Conservation (phyloP, 2,113 vertebrate genomes). For the Empidonax traillii region DNA sequence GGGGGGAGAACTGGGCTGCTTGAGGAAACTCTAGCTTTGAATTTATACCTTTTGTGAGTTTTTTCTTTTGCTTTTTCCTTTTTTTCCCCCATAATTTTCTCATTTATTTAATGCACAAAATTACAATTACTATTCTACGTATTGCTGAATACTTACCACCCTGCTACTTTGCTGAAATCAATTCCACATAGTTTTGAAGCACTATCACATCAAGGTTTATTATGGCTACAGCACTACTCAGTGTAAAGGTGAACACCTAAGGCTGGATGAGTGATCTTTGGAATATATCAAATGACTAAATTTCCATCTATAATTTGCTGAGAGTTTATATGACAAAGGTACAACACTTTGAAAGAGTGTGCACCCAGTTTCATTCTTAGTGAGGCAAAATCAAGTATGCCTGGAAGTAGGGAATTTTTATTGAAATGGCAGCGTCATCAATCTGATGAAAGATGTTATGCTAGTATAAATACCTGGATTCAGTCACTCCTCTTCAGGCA, state of each 20-base stretch:
- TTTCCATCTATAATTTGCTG: neutral
- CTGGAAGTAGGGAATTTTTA: neutral
- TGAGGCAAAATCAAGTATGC: neutral
- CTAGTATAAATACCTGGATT: neutral
- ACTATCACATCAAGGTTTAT: neutral
- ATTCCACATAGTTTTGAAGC: neutral
- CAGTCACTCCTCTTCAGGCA: neutral
- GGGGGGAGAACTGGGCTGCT: neutral
- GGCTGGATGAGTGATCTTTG: neutral
- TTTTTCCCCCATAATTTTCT: neutral
- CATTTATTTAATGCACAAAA: neutral
- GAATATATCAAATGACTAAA: neutral
- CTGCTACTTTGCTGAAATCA: neutral
- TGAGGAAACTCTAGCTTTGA: neutral
- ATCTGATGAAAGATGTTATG: neutral
- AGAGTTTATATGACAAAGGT: neutral
- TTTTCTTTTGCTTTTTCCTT: neutral
- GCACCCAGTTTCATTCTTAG: neutral
- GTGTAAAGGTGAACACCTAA: neutral
- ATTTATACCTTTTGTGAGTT: accelerated
- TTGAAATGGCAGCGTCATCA: neutral
- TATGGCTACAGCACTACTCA: neutral
- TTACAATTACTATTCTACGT: neutral
- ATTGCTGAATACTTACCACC: neutral
- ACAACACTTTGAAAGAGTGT: neutral